Percentiles rank a stretch among this genome's conserved stretches.
These are phyloP conservation scores for Aphaenogaster rudis DNA, from an alignment of 1,140 invertebrate species.

Conservation along the genomic window DNA sequence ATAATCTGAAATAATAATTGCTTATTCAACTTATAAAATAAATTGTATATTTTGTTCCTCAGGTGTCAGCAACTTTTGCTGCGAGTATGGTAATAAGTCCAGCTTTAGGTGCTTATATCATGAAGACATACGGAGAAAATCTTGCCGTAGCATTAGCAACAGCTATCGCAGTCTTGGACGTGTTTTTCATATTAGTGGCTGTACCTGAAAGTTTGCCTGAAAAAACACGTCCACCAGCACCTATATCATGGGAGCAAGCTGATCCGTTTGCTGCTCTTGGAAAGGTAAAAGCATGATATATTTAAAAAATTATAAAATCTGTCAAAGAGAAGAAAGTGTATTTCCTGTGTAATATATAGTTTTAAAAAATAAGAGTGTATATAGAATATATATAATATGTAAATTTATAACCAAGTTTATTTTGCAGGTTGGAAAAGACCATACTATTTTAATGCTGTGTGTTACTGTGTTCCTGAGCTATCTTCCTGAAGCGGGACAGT, in stretches of 20 bases:
- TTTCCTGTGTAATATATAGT: neutral
- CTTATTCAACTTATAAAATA: constrained; percentile 24
- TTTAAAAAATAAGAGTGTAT: constrained; percentile 14
- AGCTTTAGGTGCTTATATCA: constrained; percentile 97
- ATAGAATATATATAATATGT: neutral
- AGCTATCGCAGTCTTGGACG: constrained; percentile 97
- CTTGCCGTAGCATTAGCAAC: constrained; percentile 98
- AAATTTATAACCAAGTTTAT: constrained; percentile 18
- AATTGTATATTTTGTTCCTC: constrained; percentile 55
- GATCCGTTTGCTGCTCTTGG: constrained; percentile 95
- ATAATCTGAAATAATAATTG: neutral
- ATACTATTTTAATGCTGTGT: constrained; percentile 98
- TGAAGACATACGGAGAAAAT: constrained; percentile 95
- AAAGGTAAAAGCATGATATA: constrained; percentile 86
- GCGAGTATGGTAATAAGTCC: constrained; percentile 99
- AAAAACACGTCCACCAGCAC: constrained; percentile 94
- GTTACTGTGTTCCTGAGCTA: constrained; percentile 99
- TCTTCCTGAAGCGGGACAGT: constrained; percentile 99
- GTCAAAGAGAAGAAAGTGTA: neutral
- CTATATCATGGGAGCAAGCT: constrained; percentile 98
- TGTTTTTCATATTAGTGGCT: constrained; percentile 99
- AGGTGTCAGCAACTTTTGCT: constrained; percentile 99
- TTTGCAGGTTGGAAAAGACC: constrained; percentile 96
- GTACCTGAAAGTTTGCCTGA: constrained; percentile 99
- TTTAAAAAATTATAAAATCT: neutral